Percentiles rank a stretch among this genome's conserved stretches.
phyloP scores from a whole-genome alignment of 2,113 vertebrate genomes.

The Trachemys scripta region DNA sequence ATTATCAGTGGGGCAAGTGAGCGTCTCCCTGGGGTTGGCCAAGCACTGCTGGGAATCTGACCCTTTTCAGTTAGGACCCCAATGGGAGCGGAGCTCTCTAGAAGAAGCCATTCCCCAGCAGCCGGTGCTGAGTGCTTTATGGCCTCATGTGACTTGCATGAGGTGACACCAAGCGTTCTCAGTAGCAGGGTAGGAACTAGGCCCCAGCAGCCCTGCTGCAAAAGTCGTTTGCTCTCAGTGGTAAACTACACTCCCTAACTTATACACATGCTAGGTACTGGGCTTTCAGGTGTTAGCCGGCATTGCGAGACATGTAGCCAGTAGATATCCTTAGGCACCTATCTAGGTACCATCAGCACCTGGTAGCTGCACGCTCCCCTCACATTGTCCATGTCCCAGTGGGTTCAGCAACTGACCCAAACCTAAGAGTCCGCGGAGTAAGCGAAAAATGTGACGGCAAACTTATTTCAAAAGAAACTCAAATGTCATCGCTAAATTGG shows the following conservation, averaged over 20 bases:
- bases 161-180: background rate
- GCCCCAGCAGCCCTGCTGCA: background rate
- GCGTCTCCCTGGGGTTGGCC: background rate
- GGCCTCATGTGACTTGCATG: background rate
- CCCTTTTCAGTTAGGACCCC: background rate
- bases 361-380: background rate
- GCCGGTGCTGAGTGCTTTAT: background rate
- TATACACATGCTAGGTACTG: background rate
- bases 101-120: background rate
- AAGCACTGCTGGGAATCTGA: background rate
- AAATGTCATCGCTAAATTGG: constrained; percentile 75
- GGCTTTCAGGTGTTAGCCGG: background rate
- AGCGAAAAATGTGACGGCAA: background rate
- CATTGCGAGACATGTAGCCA: background rate
- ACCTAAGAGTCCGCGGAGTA: background rate
- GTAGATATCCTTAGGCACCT: background rate
- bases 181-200: background rate
- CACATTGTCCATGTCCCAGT: background rate
- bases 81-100: background rate
- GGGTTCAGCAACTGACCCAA: background rate
- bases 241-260: background rate
- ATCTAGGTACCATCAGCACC: background rate
- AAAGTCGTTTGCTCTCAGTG: background rate
- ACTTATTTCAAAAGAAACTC: constrained; percentile 59
- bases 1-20: background rate